Percentiles rank a stretch among this genome's conserved stretches.
Evolutionary conservation across 2,888 invertebrate genomes (phyloP).

Genomic region (Lycocerus yunnanus): DNA sequence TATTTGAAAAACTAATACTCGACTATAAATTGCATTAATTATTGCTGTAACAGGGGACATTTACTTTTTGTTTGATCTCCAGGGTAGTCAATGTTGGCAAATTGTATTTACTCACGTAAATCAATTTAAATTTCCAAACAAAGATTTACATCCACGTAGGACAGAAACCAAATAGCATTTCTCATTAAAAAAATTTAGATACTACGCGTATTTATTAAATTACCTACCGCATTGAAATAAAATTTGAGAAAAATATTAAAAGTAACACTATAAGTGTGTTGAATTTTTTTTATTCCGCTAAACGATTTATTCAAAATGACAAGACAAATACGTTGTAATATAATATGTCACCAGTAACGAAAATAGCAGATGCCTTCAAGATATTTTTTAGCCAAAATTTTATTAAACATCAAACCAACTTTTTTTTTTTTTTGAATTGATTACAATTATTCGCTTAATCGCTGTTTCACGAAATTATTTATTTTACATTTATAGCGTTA

Average conservation of each 20-base stretch:
- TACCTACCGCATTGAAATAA: not conserved
- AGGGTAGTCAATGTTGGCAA: not conserved
- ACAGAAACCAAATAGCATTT: not conserved
- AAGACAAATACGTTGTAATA: constrained; percentile 12
- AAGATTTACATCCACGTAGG: not conserved
- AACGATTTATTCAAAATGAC: constrained; percentile 5
- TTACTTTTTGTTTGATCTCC: not conserved
- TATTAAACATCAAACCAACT: not conserved
- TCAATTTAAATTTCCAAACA: not conserved
- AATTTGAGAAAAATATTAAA: not conserved
- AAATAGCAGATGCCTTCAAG: not conserved
- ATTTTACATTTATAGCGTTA: not conserved
- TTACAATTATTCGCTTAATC: not conserved
- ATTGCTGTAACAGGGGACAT: not conserved
- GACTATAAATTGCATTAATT: not conserved
- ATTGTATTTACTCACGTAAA: not conserved
- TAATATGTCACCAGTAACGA: constrained; percentile 10
- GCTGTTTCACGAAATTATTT: not conserved
- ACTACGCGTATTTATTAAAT: not conserved
- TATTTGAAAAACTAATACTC: not conserved
- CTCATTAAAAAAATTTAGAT: not conserved
- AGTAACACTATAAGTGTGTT: not conserved
- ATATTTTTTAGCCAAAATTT: not conserved
- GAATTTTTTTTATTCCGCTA: constrained; percentile 1
- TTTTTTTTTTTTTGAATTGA: not conserved